These are phyloP conservation scores for Rhizomys pruinosus DNA, from an alignment of 2,113 vertebrate genomes.

Conservation along the genomic window DNA sequence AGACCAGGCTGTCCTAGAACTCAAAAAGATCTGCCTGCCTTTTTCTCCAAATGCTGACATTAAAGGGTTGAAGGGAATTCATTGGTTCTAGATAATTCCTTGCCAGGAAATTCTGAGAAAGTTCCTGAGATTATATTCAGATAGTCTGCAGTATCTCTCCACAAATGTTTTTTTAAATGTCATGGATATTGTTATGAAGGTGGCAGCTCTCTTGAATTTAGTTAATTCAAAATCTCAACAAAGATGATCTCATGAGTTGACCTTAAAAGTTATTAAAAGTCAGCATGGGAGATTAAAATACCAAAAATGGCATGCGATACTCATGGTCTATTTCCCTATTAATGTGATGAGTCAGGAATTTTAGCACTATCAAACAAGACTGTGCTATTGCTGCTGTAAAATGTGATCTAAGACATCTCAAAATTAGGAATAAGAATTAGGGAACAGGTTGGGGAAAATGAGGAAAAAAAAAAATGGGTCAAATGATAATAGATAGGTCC, in stretches of 20 bases:
- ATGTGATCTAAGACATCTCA: slow-evolving; percentile 6
- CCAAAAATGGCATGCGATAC: neutral
- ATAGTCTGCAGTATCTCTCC: neutral
- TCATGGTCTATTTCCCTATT: slow-evolving; percentile 7
- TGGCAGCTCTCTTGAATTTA: neutral
- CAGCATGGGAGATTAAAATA: neutral
- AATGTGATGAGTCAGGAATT: neutral
- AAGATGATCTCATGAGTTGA: neutral
- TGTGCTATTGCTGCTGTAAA: neutral
- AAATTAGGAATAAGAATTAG: slow-evolving; percentile 25
- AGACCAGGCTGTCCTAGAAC: too few relatives aligned
- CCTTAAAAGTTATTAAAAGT: slow-evolving; percentile 10
- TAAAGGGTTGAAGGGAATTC: neutral
- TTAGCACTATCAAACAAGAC: neutral
- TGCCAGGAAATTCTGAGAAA: neutral
- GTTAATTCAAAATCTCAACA: neutral
- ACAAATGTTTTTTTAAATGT: neutral
- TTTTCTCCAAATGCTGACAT: too few relatives aligned
- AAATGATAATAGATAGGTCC: neutral
- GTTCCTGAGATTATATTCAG: neutral
- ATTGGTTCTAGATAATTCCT: neutral
- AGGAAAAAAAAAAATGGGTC: neutral
- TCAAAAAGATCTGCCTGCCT: too few relatives aligned
- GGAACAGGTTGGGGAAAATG: neutral
- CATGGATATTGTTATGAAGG: neutral